These are phyloP conservation scores for Bujurquina vittata DNA, from an alignment of 2,113 vertebrate species.

Conservation along the genomic window DNA sequence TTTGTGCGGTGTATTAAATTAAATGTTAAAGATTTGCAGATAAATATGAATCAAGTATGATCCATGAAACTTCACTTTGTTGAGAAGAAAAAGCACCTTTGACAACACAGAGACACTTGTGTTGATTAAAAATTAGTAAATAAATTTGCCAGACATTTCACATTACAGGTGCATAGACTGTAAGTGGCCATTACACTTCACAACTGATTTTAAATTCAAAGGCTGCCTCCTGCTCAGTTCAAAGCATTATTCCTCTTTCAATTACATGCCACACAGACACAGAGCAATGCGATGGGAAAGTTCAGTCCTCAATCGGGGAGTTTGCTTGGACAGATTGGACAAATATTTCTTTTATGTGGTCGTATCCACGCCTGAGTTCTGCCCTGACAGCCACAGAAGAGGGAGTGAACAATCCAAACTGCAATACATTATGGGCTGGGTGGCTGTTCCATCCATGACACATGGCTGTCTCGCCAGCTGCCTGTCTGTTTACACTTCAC, in stretches of 20 bases:
- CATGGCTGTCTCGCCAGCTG: conserved; percentile 67
- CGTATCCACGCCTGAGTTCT: conserved; percentile 68
- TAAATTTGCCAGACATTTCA: conserved; percentile 12
- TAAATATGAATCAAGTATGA: conserved; percentile 39
- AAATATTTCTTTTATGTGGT: conserved; percentile 83
- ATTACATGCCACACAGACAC: conserved; percentile 55
- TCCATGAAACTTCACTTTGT: conserved; percentile 21
- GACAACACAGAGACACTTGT: conserved; percentile 39
- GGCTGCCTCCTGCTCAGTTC: conserved; percentile 40
- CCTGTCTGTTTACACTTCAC: conserved; percentile 70
- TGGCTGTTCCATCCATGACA: conserved; percentile 58
- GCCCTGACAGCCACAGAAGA: conserved; percentile 72
- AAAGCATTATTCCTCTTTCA: conserved; percentile 56
- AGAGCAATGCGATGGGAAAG: conserved; percentile 78
- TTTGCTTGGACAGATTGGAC: conserved; percentile 81
- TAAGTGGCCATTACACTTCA: conserved; percentile 30
- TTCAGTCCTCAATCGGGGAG: conserved; percentile 71
- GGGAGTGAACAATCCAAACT: conserved; percentile 53
- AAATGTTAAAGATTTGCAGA: conserved; percentile 36
- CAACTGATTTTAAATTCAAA: conserved; percentile 13
- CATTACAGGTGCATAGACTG: conserved; percentile 47
- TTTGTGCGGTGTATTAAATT: conserved; percentile 33
- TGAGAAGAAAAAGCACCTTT: conserved; percentile 19
- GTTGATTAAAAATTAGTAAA: conserved; percentile 15
- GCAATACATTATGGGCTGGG: conserved; percentile 62